Base-by-base conservation (phyloP, 2,113 vertebrate genomes). In the Haemorhous mexicanus region DNA sequence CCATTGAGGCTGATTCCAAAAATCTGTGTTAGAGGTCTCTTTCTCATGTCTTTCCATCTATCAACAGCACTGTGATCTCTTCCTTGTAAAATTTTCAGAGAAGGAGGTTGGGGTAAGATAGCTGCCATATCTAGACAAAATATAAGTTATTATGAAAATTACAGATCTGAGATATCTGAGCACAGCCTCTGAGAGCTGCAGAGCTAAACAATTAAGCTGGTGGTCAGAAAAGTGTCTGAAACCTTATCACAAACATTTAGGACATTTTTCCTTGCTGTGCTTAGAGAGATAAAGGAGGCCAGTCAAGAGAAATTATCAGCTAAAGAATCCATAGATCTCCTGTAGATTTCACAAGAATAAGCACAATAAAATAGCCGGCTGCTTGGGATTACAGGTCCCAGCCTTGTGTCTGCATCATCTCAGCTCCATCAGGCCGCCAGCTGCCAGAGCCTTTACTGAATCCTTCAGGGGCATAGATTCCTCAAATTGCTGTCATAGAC, bases 381-480 rank as follows among this genome's bases (percentile, higher is more conserved):
- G 85, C 92, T 95, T 75, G 83, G 93, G 95, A 97, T 96, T 97
- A 96, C 90, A 86, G 66, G 64, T 88, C 95, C 69, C 92, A 84
- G 93, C 90, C 90, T 89, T 90, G 77, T 79, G 92, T 96, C 94
- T 96, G 93, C 94, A 95, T 84, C 92, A 87, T 94, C 83, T 96
- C 93, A 91, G 53, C 76, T 67, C 83, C 20, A 4, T 89, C 85
- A 81, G 85, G 75, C 94, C 0, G 1, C 88, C 94, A 95, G 93
- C 94, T 95, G 95, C 93, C 83, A 84, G 92, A 94, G 61, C 86
- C 68, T 94, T 93, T 68, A 41, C 61, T 96, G 73, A 72, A 68
- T 62, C 37, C 17, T 96, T 92, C 88, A 92, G 94, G 75, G 69
- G 16, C 76, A 78, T 10, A 79, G 62, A 96, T 93, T 96, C 94